phyloP scores from a whole-genome alignment of 2,888 invertebrate species.

The Zeuzera pyrina region DNA sequence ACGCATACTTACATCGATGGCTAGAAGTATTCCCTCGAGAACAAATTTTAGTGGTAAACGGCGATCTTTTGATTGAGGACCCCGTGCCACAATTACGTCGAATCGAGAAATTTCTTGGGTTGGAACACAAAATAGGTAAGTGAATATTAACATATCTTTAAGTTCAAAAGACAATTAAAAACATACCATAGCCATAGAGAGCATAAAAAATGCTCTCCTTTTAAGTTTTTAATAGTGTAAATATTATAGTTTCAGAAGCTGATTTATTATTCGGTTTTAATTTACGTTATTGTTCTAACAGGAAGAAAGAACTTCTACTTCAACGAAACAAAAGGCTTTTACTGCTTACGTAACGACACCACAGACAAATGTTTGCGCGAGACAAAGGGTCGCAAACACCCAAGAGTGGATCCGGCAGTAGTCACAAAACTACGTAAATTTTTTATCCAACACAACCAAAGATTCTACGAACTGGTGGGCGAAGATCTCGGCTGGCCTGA shows the following conservation, averaged over 20 bases:
- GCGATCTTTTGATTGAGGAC: slow-evolving; percentile 91
- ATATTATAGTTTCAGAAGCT: too few relatives aligned
- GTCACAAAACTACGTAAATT: slow-evolving; percentile 86
- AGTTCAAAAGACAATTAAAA: too few relatives aligned
- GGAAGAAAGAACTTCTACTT: slow-evolving; percentile 94
- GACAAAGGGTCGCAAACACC: slow-evolving; percentile 88
- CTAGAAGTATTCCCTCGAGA: slow-evolving; percentile 92
- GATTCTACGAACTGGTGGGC: slow-evolving; percentile 93
- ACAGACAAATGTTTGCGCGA: slow-evolving; percentile 88
- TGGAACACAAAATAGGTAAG: slow-evolving; percentile 73
- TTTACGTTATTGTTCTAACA: slow-evolving; percentile 32
- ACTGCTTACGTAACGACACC: slow-evolving; percentile 89
- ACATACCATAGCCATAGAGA: too few relatives aligned
- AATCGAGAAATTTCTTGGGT: slow-evolving; percentile 89
- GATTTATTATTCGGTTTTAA: too few relatives aligned
- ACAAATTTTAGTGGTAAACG: slow-evolving; percentile 95
- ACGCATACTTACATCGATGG: slow-evolving; percentile 93
- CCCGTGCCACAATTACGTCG: slow-evolving; percentile 89
- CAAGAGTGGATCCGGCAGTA: slow-evolving; percentile 85
- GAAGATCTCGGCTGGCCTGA: slow-evolving; percentile 96
- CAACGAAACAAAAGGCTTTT: slow-evolving; percentile 97
- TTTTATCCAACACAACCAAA: slow-evolving; percentile 92
- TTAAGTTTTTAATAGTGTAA: too few relatives aligned
- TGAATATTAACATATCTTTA: too few relatives aligned
- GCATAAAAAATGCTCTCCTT: too few relatives aligned